These are phyloP conservation scores for Chrysocyon brachyurus DNA, from an alignment of 2,797 vertebrate genomes.

Conservation along the genomic window DNA sequence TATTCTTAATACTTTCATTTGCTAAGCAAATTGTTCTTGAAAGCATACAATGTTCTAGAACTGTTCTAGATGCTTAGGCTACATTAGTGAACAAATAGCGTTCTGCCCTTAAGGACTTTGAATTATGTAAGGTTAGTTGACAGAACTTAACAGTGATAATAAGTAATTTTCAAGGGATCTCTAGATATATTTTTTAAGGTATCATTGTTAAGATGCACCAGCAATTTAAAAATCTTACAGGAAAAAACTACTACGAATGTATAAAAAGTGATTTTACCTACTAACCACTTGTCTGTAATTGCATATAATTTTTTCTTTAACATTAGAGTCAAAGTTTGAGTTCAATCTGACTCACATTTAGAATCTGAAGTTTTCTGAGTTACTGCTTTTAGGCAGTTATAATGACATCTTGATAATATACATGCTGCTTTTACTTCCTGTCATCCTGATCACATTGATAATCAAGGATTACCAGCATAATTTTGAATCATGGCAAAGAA, in stretches of 20 bases:
- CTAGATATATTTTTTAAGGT: conserved; percentile 17
- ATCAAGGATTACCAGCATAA: background rate
- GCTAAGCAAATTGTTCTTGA: conserved; percentile 1
- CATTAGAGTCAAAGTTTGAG: conserved; percentile 41
- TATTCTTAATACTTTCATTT: conserved; percentile 31
- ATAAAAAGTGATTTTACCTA: conserved; percentile 18
- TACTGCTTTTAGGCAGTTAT: conserved; percentile 4
- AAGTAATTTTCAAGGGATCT: background rate
- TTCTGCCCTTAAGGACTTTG: background rate
- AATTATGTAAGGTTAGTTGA: background rate
- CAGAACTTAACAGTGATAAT: conserved; percentile 23
- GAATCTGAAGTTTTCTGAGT: conserved; percentile 3
- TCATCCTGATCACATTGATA: background rate
- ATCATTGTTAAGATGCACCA: background rate
- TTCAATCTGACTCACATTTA: conserved; percentile 15
- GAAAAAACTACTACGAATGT: conserved; percentile 8
- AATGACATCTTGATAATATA: background rate
- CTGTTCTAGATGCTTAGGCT: background rate
- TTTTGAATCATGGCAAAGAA: background rate
- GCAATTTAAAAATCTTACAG: conserved; percentile 47
- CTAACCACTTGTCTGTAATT: background rate
- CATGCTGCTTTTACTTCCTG: background rate
- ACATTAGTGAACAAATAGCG: background rate
- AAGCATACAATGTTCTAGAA: background rate
- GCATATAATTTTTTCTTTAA: conserved; percentile 7